Evolutionary conservation across 2,888 invertebrate genomes (phyloP), one percentile per base, ranked within the genome.

Genomic region (Tetragonisca angustula): DNA sequence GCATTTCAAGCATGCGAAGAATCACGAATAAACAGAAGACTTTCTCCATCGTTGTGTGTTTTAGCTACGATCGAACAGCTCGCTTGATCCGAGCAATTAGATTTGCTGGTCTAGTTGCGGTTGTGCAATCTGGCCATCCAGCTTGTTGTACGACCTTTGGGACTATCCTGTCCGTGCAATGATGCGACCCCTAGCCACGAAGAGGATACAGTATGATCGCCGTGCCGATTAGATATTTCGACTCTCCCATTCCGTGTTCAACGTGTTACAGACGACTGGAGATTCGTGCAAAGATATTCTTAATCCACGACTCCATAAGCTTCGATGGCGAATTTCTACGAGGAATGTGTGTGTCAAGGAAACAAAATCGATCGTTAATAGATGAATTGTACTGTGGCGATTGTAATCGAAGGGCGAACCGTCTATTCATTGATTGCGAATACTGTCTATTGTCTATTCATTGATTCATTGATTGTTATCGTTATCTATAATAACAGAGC

Each of bases 91-190:
- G 50, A 77, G 76, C 80, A 85, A 88, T 89, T 89, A 89, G 81
- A 78, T 75, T 67, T 71, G 64, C 71, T 79, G 82, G 71, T 89
- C 88, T 86, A 89, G 87, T 88, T 89, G 76, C 52, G 79, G 81
- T 90, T 90, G 77, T 72, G 85, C 83, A 89, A 90, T 80, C 68
- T 68, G 76, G 68, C 76, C 74, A 85, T 87, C 73, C 80, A 72
- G 82, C 79, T 74, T 83, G 76, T 79, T 74, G 81, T 67, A 43
- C 83, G 83, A 85, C 84, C 85, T 90, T 90, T 89, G 84, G 72
- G 71, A 74, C 59, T 36, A 52, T 79, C 62, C 70, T 68, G 78
- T 69, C 79, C 64, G 80, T n/a, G 69, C 71, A 79, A 73, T 79
- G 83, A 83, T 79, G 80, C 83, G 83, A 85, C 59, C 83, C 69